A percentile compares a stretch with the other conserved stretches of the same genome.
phyloP scores from a whole-genome alignment of 2,888 invertebrate species.

The Bombylius major region DNA sequence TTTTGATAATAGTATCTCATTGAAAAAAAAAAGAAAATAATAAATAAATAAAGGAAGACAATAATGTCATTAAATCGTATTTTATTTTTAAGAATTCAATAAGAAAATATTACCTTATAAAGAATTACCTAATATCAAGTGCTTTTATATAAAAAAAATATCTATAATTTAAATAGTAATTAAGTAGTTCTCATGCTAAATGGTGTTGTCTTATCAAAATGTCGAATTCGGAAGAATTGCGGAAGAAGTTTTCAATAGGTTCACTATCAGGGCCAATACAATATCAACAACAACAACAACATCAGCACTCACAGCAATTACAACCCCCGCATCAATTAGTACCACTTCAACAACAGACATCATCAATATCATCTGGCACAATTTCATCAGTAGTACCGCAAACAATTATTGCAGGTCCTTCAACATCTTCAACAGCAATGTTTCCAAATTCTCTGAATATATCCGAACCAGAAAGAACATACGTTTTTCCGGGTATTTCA shows the following conservation, averaged over 20 bases:
- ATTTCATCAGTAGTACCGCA: neutral
- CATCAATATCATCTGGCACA: neutral
- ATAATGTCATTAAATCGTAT: neutral
- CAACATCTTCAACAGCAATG: neutral
- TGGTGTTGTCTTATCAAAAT: constrained; percentile 31
- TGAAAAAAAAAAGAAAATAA: too few relatives aligned
- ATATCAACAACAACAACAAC: constrained; percentile 22
- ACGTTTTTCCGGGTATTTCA: constrained; percentile 28
- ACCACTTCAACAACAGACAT: constrained; percentile 14
- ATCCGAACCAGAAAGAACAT: constrained; percentile 32
- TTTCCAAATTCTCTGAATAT: neutral
- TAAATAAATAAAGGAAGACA: too few relatives aligned
- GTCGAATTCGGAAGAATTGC: constrained; percentile 35
- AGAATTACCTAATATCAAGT: too few relatives aligned
- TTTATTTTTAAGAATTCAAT: neutral
- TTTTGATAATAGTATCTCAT: too few relatives aligned
- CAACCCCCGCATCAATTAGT: constrained; percentile 11
- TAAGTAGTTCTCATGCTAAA: constrained; percentile 15
- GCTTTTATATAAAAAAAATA: too few relatives aligned
- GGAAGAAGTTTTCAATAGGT: constrained; percentile 33
- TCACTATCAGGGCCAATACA: constrained; percentile 26
- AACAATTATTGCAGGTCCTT: neutral
- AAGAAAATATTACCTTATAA: neutral
- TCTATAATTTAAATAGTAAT: neutral
- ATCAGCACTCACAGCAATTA: constrained; percentile 2